Evolutionary conservation across 1,140 invertebrate species (phyloP).

Genomic region (Liolophura sinensis): DNA sequence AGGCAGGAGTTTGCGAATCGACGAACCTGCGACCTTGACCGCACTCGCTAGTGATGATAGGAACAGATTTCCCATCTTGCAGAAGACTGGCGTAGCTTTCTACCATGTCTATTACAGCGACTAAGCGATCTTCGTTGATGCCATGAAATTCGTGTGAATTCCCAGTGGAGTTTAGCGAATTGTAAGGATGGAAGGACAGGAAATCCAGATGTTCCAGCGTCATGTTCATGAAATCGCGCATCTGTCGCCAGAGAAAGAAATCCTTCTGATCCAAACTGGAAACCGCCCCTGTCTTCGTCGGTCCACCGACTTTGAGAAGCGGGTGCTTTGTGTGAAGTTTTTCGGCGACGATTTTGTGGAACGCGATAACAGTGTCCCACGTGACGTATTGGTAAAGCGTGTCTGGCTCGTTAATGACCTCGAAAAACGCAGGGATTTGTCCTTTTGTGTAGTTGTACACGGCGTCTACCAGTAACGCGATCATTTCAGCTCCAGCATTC

Average conservation of each 20-base stretch:
- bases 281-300: neutral
- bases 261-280: neutral
- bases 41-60: conserved; percentile 11
- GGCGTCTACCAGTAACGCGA: neutral
- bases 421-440: conserved; percentile 1
- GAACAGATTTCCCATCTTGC: conserved; percentile 5
- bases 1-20: conserved; percentile 1
- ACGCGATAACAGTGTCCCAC: conserved; percentile 8
- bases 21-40: neutral
- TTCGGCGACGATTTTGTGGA: conserved; percentile 7
- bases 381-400: conserved; percentile 5
- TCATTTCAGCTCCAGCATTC: conserved; percentile 11
- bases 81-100: conserved; percentile 10
- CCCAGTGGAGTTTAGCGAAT: neutral
- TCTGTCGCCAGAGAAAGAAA: conserved; percentile 5
- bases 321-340: conserved; percentile 9
- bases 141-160: conserved; percentile 1
- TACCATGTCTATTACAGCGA: conserved; percentile 11
- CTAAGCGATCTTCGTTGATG: conserved; percentile 8
- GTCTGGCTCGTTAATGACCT: conserved; percentile 14
- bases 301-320: conserved; percentile 8
- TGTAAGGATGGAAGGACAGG: conserved; percentile 14
- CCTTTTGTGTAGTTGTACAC: no score
- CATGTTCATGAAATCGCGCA: conserved; percentile 9
- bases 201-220: conserved; percentile 11